Conservation (phyloP, 2,797 vertebrate genomes). For the Florisuga fusca region DNA sequence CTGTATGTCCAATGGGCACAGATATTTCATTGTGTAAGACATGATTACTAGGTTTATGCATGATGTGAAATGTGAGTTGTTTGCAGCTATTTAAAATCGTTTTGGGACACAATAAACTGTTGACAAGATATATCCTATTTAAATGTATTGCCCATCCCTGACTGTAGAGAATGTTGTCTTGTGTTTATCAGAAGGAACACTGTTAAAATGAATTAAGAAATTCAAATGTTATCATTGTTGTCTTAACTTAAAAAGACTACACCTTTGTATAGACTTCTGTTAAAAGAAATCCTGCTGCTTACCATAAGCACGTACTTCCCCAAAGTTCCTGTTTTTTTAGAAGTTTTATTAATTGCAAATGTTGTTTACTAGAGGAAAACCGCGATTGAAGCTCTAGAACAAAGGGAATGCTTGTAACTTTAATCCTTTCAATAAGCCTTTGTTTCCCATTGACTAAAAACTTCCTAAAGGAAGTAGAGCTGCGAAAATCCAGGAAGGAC, state of each 20-base stretch:
- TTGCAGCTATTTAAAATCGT: constrained; percentile 30
- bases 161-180: constrained; percentile 7
- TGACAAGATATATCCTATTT: constrained; percentile 39
- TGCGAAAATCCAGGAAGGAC: constrained; percentile 82
- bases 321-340: constrained; percentile 86
- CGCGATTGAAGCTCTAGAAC: constrained; percentile 78
- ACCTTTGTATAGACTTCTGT: constrained; percentile 71
- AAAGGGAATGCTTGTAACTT: constrained; percentile 79
- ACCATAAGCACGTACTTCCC: constrained; percentile 79
- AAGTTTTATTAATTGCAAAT: constrained; percentile 81
- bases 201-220: constrained; percentile 70
- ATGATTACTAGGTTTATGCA: constrained; percentile 15
- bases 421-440: constrained; percentile 85
- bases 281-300: constrained; percentile 79
- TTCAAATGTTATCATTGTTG: constrained; percentile 64
- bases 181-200: constrained; percentile 63
- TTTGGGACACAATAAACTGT: constrained; percentile 29
- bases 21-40: constrained; percentile 8
- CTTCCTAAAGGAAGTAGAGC: constrained; percentile 89
- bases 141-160: constrained; percentile 25
- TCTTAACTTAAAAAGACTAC: constrained; percentile 71
- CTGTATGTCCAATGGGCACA: not conserved
- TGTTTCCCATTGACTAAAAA: constrained; percentile 90
- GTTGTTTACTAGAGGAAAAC: constrained; percentile 82
- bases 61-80: constrained; percentile 9